phyloP scores from a whole-genome alignment of 2,888 invertebrate genomes.

The Agrochola circellaris region DNA sequence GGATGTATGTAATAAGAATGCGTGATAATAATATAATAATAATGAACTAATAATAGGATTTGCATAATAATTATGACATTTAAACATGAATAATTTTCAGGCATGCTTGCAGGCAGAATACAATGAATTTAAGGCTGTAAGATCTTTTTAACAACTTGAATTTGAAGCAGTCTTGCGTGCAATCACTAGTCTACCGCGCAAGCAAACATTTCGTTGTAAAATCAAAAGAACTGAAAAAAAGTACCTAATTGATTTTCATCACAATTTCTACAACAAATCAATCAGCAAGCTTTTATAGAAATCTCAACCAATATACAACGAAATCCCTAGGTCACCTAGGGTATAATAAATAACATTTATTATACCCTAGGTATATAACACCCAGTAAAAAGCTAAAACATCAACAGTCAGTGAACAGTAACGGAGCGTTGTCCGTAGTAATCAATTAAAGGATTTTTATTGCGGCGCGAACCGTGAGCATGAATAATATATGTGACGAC shows the following conservation, averaged over 20 bases:
- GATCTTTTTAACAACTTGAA: too few relatives aligned
- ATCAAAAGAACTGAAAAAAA: not conserved
- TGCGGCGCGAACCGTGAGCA: constrained; percentile 33
- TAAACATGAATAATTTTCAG: too few relatives aligned
- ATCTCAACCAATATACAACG: not conserved
- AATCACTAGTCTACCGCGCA: not conserved
- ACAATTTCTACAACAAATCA: not conserved
- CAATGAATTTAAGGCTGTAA: too few relatives aligned
- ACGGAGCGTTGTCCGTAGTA: constrained; percentile 18
- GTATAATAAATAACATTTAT: not conserved
- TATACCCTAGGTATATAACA: not conserved
- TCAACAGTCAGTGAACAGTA: constrained; percentile 6
- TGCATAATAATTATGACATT: too few relatives aligned
- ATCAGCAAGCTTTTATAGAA: not conserved
- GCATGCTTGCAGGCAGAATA: too few relatives aligned
- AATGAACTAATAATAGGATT: too few relatives aligned
- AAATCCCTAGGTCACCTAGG: too few relatives aligned
- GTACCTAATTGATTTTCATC: not conserved
- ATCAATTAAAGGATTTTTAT: constrained; percentile 60
- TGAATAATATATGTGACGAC: constrained; percentile 60
- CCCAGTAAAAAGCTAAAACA: constrained; percentile 11
- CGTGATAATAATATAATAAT: too few relatives aligned
- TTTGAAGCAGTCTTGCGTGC: too few relatives aligned
- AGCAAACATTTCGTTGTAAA: not conserved
- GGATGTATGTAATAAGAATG: too few relatives aligned